A percentile compares a stretch with the other conserved stretches of the same genome.
phyloP scores from a whole-genome alignment of 2,113 vertebrate species.

The Caranx ignobilis region DNA sequence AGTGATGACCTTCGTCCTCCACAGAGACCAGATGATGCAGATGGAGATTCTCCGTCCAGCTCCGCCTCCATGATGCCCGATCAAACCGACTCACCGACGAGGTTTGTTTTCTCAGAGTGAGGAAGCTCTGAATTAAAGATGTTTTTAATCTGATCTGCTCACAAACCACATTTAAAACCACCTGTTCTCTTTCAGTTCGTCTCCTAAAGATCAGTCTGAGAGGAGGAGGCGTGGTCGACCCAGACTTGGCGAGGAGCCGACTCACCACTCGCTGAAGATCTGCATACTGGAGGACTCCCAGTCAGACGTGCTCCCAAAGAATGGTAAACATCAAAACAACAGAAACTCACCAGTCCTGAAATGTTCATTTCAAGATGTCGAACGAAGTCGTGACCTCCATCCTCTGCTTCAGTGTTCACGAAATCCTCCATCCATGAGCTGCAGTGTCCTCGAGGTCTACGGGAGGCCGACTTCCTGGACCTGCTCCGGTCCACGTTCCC shows the following conservation, averaged over 20 bases:
- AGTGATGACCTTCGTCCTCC: neutral
- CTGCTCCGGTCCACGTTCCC: conserved; percentile 54
- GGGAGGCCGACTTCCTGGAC: conserved; percentile 44
- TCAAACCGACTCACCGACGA: neutral
- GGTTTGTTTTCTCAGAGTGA: neutral
- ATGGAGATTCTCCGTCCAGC: neutral
- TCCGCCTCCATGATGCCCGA: neutral
- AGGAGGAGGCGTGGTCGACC: conserved; percentile 29
- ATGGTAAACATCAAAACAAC: neutral
- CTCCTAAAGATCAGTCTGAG: neutral
- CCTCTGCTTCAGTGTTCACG: conserved; percentile 17
- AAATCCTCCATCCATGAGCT: neutral
- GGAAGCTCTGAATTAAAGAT: no score
- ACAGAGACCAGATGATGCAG: neutral
- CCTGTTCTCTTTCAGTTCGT: neutral
- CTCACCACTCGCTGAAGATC: conserved; percentile 16
- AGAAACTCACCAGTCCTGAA: neutral
- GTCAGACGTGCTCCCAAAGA: neutral
- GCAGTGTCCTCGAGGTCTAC: conserved; percentile 37
- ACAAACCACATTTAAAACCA: no score
- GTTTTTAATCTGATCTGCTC: no score
- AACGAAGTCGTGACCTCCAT: no score
- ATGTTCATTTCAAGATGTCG: neutral
- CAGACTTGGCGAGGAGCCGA: neutral
- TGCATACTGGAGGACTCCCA: conserved; percentile 24